These are phyloP conservation scores for Hoplias malabaricus DNA, from an alignment of 2,113 vertebrate genomes.

Conservation along the genomic window DNA sequence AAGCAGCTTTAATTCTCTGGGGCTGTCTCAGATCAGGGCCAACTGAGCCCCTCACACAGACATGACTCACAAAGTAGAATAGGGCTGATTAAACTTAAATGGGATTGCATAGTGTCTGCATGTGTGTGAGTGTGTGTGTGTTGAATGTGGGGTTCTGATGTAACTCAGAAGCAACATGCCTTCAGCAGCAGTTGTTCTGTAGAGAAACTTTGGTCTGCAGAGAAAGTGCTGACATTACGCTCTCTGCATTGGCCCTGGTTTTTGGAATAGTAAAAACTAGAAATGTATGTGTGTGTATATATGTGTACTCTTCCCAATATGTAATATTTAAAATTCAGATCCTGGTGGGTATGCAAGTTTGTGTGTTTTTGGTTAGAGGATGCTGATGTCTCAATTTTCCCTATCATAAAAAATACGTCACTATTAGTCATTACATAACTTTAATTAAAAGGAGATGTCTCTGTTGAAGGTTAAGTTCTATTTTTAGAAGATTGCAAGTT, in stretches of 20 bases:
- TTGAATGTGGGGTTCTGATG: conserved; percentile 1
- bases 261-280: not conserved
- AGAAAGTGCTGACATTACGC: not conserved
- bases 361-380: too few relatives aligned
- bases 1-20: conserved; percentile 1
- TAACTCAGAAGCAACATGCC: conserved; percentile 13
- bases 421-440: too few relatives aligned
- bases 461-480: too few relatives aligned
- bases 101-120: not conserved
- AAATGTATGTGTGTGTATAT: conserved; percentile 26
- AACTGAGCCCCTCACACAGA: not conserved
- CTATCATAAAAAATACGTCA: too few relatives aligned
- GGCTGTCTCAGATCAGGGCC: not conserved
- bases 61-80: not conserved
- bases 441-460: too few relatives aligned
- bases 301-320: conserved; percentile 12
- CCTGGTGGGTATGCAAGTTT: conserved; percentile 28
- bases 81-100: not conserved
- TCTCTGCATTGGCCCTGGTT: not conserved
- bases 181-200: not conserved
- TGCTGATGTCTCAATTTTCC: too few relatives aligned
- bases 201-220: not conserved
- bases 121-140: conserved; percentile 12
- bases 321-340: conserved; percentile 23
- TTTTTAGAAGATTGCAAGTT: too few relatives aligned